A percentile compares a stretch with the other conserved stretches of the same genome.
phyloP scores from a whole-genome alignment of 2,113 vertebrate species.

The Isichthys henryi region DNA sequence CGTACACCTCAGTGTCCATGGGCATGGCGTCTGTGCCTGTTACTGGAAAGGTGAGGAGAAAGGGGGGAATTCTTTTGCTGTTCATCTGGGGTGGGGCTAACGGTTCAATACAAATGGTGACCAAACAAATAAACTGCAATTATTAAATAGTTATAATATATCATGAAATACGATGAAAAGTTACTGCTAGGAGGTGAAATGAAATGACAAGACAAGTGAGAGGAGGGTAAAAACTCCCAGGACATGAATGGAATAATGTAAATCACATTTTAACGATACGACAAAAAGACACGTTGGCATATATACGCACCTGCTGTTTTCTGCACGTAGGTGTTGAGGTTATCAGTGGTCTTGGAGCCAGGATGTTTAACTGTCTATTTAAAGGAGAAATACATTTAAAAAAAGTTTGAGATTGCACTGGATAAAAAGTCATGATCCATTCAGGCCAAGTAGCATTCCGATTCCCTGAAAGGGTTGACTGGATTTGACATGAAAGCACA shows the following conservation, averaged over 20 bases:
- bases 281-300: background rate
- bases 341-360: background rate
- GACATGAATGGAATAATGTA: background rate
- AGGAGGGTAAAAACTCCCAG: background rate
- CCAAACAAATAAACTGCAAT: background rate
- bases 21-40: slow-evolving; percentile 67
- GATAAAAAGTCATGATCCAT: background rate
- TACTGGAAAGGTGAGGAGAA: background rate
- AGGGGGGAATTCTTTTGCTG: background rate
- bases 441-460: background rate
- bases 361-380: background rate
- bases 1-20: slow-evolving; percentile 89
- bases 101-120: background rate
- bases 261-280: background rate
- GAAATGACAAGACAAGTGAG: background rate
- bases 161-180: background rate
- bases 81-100: background rate
- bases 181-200: background rate
- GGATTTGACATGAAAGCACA: background rate
- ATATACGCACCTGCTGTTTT: slow-evolving; percentile 22
- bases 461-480: background rate
- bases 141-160: background rate
- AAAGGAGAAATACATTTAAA: background rate
- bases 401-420: background rate
- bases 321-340: slow-evolving; percentile 41